Percentiles rank a stretch among this genome's conserved stretches.
These are phyloP conservation scores for Anthoscopus minutus DNA, from an alignment of 2,113 vertebrate genomes.

Conservation along the genomic window DNA sequence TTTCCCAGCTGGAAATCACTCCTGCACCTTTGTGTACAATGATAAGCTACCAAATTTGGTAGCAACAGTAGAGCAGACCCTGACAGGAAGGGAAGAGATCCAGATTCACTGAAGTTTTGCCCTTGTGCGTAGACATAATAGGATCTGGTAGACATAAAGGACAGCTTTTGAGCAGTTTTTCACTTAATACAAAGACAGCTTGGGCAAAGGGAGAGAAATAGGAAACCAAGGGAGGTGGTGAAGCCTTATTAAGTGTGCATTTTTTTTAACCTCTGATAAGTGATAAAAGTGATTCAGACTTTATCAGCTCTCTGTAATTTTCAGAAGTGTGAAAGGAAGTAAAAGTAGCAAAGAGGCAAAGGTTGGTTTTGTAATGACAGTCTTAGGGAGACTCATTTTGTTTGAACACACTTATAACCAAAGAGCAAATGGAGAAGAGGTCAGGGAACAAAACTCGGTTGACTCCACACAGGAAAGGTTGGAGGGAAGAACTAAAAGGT, in stretches of 20 bases:
- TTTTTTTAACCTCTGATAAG: background rate
- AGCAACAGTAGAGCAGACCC: background rate
- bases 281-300: background rate
- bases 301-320: slow-evolving; percentile 10
- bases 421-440: background rate
- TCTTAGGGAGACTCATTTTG: background rate
- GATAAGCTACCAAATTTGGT: background rate
- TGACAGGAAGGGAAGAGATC: background rate
- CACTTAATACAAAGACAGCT: slow-evolving; percentile 13
- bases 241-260: background rate
- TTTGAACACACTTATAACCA: background rate
- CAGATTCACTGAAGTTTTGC: background rate
- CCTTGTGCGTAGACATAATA: background rate
- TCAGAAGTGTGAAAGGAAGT: background rate
- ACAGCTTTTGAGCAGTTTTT: slow-evolving; percentile 1
- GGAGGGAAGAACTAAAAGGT: background rate
- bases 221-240: background rate
- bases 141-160: background rate
- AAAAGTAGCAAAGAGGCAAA: background rate
- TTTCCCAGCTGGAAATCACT: slow-evolving; percentile 20
- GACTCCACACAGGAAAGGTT: background rate
- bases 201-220: background rate
- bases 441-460: background rate
- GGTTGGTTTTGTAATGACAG: background rate
- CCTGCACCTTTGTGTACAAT: background rate